Evolutionary conservation across 23 tunicate species (phyloP), one percentile per base, ranked within the genome.

Genomic region (Halocynthia roretzi): DNA sequence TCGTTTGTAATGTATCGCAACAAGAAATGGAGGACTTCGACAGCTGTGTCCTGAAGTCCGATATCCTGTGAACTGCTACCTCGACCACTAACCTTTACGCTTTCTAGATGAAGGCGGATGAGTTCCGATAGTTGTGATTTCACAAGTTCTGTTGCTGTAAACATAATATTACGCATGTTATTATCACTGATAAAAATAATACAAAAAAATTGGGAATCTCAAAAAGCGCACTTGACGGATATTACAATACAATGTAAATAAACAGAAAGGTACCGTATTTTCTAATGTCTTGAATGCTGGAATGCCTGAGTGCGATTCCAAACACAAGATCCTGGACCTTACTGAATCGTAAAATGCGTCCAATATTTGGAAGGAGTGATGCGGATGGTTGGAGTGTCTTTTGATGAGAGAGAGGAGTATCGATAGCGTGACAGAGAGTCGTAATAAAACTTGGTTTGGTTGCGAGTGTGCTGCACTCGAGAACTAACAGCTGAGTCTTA

Each of bases 391-490:
- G 11, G 15, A 90, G 70, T 22, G 87, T 61, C 56, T 90, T 90
- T 67, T 90, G 97, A 72, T 90, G 97, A 44, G 90, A 90, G 6
- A 90, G 61, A 7, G 97, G 97, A 67, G 71, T 90, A 50, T 90
- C 90, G 62, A 90, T 70, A 6, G 97, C 72, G 80, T 85, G 62
- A 63, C 90, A 84, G 56, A 81, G 74, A 10, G 87, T 85, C 10
- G 97, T 77, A 70, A 72, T 76, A 67, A 81, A 85, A 81, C 83
- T 85, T 19, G 90, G 86, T n/a, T 87, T 74, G 50, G 90, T 69
- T 8, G 79, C 66, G 14, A 90, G 65, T 0, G 86, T 63, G 50
- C 66, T 20, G 65, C 83, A 90, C 81, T 90, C 90, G 75, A 85
- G 90, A n/a, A 70, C 64, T 31, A 90, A 84, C 18, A 85, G 83